Percentiles rank a stretch among this genome's conserved stretches.
Evolutionary conservation across 1,140 invertebrate genomes (phyloP).

Genomic region (Drosophila kurseongensis): DNA sequence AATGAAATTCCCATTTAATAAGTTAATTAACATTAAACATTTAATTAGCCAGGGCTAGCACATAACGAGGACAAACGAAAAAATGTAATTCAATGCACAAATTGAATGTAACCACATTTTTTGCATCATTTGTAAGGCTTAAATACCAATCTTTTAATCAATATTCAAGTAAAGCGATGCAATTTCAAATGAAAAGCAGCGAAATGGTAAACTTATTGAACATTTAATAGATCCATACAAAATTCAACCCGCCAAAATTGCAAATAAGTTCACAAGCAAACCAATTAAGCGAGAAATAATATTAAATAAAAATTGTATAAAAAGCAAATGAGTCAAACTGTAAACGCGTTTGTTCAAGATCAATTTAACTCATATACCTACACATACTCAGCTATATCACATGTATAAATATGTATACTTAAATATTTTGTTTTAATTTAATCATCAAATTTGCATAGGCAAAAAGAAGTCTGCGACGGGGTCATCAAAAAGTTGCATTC

Average conservation of each 20-base stretch:
- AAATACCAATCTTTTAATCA: conserved; percentile 52
- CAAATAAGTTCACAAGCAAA: conserved; percentile 62
- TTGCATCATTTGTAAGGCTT: conserved; percentile 53
- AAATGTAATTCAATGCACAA: conserved; percentile 34
- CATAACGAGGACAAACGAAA: conserved; percentile 13
- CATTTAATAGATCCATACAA: conserved; percentile 67
- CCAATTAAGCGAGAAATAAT: conserved; percentile 38
- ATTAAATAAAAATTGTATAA: conserved; percentile 41
- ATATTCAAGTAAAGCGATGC: conserved; percentile 43
- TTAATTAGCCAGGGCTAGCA: conserved; percentile 58
- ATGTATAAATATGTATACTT: conserved; percentile 36
- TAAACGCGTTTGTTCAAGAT: conserved; percentile 27
- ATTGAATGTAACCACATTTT: conserved; percentile 39
- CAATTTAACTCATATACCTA: conserved; percentile 36
- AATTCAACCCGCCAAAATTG: conserved; percentile 74
- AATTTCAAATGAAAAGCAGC: conserved; percentile 4
- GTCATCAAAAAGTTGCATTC: background rate
- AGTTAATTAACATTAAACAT: conserved; percentile 70
- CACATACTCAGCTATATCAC: conserved; percentile 36
- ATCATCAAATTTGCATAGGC: conserved; percentile 21
- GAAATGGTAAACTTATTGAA: conserved; percentile 43
- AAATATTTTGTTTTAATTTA: conserved; percentile 44
- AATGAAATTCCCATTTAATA: conserved; percentile 61
- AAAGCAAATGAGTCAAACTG: conserved; percentile 18
- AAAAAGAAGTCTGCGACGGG: background rate